Evolutionary conservation across 2,797 vertebrate genomes (phyloP).

Genomic region (Enteromius thamalakanensis): DNA sequence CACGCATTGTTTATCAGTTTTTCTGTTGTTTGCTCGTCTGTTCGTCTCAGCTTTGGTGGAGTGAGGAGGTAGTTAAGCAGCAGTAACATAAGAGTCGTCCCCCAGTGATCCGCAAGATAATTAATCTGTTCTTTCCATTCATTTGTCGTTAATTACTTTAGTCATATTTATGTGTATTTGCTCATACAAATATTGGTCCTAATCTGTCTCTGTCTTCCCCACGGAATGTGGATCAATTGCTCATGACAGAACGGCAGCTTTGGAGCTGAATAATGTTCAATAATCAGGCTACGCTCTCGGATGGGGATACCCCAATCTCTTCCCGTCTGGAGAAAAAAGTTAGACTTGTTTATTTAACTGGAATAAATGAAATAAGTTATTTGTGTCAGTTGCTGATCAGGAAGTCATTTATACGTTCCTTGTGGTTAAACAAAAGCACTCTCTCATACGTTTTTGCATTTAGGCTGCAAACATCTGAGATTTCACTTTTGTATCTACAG

Average conservation of each 20-base stretch:
- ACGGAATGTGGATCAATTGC: slow-evolving; percentile 55
- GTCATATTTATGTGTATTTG: slow-evolving; percentile 53
- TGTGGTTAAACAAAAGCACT: not conserved
- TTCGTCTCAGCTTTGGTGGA: slow-evolving; percentile 49
- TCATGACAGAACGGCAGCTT: slow-evolving; percentile 29
- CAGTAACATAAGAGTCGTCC: slow-evolving; percentile 35
- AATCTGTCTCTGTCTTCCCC: slow-evolving; percentile 53
- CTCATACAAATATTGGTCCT: slow-evolving; percentile 47
- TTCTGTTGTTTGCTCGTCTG: slow-evolving; percentile 54
- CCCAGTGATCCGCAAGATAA: slow-evolving; percentile 54
- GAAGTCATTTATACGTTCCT: slow-evolving; percentile 23
- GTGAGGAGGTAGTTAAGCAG: slow-evolving; percentile 54
- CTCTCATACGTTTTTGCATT: not conserved
- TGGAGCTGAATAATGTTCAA: slow-evolving; percentile 28
- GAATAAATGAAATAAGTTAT: slow-evolving; percentile 41
- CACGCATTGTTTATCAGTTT: slow-evolving; percentile 53
- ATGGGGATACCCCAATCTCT: slow-evolving; percentile 7
- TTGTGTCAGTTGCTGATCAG: slow-evolving; percentile 36
- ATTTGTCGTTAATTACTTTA: slow-evolving; percentile 61
- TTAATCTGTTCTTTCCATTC: slow-evolving; percentile 60
- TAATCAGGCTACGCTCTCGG: not conserved
- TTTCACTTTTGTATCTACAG: not conserved
- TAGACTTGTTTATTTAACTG: slow-evolving; percentile 17
- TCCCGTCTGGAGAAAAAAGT: not conserved
- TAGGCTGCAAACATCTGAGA: not conserved